phyloP scores from a whole-genome alignment of 2,797 vertebrate species.

The Chelonia mydas region DNA sequence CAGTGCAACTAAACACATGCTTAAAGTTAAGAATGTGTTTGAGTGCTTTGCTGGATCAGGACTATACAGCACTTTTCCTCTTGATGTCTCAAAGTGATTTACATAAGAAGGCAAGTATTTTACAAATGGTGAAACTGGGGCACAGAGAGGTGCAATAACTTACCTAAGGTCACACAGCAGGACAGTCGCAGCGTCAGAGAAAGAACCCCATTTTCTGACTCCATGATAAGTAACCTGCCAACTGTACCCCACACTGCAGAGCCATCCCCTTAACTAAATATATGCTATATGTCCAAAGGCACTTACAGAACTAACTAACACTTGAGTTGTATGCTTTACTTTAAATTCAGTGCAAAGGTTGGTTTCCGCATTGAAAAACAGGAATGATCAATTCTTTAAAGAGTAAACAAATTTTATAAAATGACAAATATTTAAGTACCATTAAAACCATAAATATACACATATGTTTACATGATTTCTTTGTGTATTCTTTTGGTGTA shows the following conservation, averaged over 20 bases:
- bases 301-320: background rate
- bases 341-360: background rate
- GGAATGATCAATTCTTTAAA: background rate
- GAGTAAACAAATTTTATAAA: constrained; percentile 6
- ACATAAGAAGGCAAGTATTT: background rate
- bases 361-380: background rate
- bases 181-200: background rate
- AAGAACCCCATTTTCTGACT: background rate
- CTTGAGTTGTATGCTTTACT: background rate
- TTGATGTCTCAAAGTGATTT: background rate
- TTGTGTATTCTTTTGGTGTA: background rate
- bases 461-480: background rate
- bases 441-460: constrained; percentile 23
- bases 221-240: background rate
- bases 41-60: background rate
- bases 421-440: background rate
- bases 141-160: background rate
- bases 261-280: background rate
- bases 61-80: background rate
- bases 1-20: rapidly evolving
- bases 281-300: background rate
- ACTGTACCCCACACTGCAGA: background rate
- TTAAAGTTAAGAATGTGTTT: background rate
- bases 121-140: background rate
- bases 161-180: background rate